Base-by-base conservation (phyloP, 2,113 vertebrate genomes). In the Ictalurus punctatus region DNA sequence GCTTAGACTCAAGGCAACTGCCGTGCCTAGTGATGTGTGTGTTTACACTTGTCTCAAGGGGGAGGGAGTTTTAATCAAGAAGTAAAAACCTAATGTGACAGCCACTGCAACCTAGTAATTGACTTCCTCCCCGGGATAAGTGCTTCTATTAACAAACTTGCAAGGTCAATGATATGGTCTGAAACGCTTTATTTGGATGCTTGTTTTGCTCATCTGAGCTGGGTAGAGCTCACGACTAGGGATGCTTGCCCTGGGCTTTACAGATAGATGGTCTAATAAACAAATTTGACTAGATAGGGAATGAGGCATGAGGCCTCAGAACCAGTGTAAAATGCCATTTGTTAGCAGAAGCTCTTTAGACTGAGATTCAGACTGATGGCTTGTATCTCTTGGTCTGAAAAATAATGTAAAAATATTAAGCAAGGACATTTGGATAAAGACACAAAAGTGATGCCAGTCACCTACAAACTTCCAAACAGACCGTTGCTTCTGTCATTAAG, bases 21-120 rank as follows among this genome's bases (percentile, higher is more conserved):
- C n/a, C 4, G 8, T 34, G 78, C 25, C 27, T 25, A 37, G 76
- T 84, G 82, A 63, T 87, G 30, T 73, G 80, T 83, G 52, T 88
- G 73, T 87, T 83, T 87, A 83, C n/a, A 71, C 74, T 74, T 30
- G 40, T 67, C 71, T 48, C 27, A 2, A 58, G 37, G 81, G 40
- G 59, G 85, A 54, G 63, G 30, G 37, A 44, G 44, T 67, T 88
- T 90, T 90, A 93, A 93, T 91, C 83, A 90, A 92, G 92, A 92
- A 92, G 93, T 91, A 92, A 86, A 85, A 95, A 94, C 90, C 90
- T 90, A 91, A 95, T 91, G 92, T 93, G 93, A 95, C 93, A 95
- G 91, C 91, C 88, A 87, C 67, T 91, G 59, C 91, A 85, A 84
- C 81, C 63, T 86, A 88, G 79, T 94, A 95, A 95, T 95, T 90